Evolutionary conservation across 2,888 invertebrate genomes (phyloP), one percentile per base, ranked within the genome.

Genomic region (Thecocarcelia acutangulata): DNA sequence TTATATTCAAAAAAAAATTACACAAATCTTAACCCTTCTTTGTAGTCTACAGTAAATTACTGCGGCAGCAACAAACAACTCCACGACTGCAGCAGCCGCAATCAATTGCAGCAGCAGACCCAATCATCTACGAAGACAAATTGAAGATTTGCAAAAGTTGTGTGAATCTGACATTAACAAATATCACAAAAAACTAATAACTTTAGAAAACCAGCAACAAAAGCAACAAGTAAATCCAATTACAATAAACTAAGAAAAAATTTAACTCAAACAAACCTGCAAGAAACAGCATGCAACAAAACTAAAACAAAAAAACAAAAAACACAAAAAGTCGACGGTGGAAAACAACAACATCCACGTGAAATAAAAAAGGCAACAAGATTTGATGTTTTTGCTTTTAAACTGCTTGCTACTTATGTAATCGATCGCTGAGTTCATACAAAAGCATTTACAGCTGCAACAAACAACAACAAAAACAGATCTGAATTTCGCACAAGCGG

Each of bases 81-180:
- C 40, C 12, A 33, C 44, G 59, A 19, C n/a, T 21, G 19, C 46
- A 56, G 15, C 46, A 63, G n/a, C 56, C 37, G 15, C 24, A 46
- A 74, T 64, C 24, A 46, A 68, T 52, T 68, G 28, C 59, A 69
- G 50, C 52, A 28, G 24, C 64, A 64, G 24, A 64, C 33, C 24
- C 11, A 63, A 73, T 52, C 72, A 59, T 59, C 59, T 46, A 61
- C 52, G 54, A 37, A 75, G 48, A 73, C 77, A 81, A 81, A 81
- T 81, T 77, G 56, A 73, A 76, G 81, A 81, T 81, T 73, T 73
- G 48, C 66, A 81, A 76, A 64, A 70, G 82, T 75, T 70, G 59
- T 82, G 82, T 74, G 82, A 82, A 82, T 70, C 70, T 82, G 82
- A 78, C 82, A 82, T 82, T 82, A 82, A 75, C 52, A 78, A 82